phyloP scores from a whole-genome alignment of 2,888 invertebrate species.

The Herminia tarsipennalis region DNA sequence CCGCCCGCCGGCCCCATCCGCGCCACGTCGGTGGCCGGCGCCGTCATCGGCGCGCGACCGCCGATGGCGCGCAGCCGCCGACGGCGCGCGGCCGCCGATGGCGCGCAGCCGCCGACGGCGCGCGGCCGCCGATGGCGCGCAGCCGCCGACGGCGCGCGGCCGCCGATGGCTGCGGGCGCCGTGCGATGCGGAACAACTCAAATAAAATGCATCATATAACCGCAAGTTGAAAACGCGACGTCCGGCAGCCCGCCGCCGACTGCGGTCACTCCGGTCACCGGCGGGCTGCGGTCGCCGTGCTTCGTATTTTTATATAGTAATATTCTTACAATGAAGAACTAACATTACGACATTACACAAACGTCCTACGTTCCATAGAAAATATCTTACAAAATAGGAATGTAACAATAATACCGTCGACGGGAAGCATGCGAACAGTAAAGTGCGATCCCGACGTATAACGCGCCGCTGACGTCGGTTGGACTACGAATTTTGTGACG shows the following conservation, averaged over 20 bases:
- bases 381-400: constrained; percentile 46
- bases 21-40: neutral
- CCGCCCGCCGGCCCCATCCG: neutral
- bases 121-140: neutral
- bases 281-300: neutral
- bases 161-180: neutral
- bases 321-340: constrained; percentile 23
- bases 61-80: neutral
- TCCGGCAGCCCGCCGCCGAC: too few relatives aligned
- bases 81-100: neutral
- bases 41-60: neutral
- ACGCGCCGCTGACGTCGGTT: constrained; percentile 29
- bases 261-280: too few relatives aligned
- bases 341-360: constrained; percentile 27
- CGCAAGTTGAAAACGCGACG: neutral
- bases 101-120: too few relatives aligned
- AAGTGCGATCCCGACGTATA: constrained; percentile 22
- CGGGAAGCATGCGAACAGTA: constrained; percentile 27
- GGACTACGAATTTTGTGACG: too few relatives aligned
- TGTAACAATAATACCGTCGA: constrained; percentile 42
- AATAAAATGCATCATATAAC: constrained; percentile 1
- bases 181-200: neutral
- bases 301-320: constrained; percentile 13
- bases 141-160: neutral
- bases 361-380: constrained; percentile 24